Conservation (phyloP, 1,140 invertebrate species). For the Apis laboriosa region DNA sequence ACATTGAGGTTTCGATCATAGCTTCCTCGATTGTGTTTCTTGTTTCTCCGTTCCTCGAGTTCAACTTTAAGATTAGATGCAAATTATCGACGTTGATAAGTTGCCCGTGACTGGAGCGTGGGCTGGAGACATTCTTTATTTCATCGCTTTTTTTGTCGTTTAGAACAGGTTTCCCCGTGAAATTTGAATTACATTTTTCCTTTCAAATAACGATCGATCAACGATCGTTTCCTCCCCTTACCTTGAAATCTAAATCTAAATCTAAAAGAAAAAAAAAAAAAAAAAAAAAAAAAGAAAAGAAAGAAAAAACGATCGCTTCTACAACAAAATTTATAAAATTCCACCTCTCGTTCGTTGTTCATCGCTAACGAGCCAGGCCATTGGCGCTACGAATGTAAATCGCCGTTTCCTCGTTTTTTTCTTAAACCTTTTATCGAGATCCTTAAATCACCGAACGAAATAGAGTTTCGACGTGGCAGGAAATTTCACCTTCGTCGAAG, state of each 20-base stretch:
- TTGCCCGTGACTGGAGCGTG: background rate
- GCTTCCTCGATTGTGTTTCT: background rate
- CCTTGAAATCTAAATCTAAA: too few relatives aligned
- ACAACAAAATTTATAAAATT: background rate
- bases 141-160: background rate
- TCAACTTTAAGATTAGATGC: background rate
- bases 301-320: too few relatives aligned
- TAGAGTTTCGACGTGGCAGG: conserved; percentile 17
- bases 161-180: background rate
- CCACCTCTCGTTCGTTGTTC: background rate
- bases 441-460: conserved; percentile 28
- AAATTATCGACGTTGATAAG: background rate
- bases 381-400: background rate
- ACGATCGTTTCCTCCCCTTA: too few relatives aligned
- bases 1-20: background rate
- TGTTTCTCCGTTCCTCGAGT: background rate
- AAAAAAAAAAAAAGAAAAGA: too few relatives aligned
- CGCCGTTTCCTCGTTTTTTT: background rate
- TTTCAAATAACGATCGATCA: too few relatives aligned
- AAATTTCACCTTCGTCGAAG: conserved; percentile 20
- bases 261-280: too few relatives aligned
- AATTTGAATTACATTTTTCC: too few relatives aligned
- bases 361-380: background rate
- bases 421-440: conserved; percentile 25
- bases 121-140: background rate